Conservation (phyloP, 1,140 invertebrate species). For the Neotoxoptera formosana region DNA sequence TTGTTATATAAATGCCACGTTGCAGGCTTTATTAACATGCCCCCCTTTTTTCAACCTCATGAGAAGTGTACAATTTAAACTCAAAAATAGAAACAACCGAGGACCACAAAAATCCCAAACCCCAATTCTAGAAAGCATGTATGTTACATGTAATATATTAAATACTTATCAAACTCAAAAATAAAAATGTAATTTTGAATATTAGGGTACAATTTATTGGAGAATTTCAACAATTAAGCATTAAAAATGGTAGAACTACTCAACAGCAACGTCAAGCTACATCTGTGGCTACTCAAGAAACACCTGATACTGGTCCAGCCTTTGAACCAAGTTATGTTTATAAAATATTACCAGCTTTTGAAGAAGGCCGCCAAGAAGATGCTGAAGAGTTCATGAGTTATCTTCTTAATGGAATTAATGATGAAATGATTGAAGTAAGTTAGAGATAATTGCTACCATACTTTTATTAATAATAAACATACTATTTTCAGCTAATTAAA, state of each 20-base stretch:
- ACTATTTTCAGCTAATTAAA: constrained; percentile 55
- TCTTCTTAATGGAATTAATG: constrained; percentile 90
- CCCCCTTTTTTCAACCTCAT: constrained; percentile 93
- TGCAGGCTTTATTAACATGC: constrained; percentile 89
- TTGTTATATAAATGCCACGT: constrained; percentile 93
- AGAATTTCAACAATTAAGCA: constrained; percentile 61
- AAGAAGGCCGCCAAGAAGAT: constrained; percentile 90
- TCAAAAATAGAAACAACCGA: constrained; percentile 51
- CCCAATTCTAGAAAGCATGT: constrained; percentile 91
- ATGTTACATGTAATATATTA: constrained; percentile 65
- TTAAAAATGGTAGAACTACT: constrained; percentile 52
- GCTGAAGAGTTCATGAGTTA: constrained; percentile 94
- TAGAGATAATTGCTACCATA: neutral
- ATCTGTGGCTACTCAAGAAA: constrained; percentile 51
- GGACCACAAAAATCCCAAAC: constrained; percentile 71
- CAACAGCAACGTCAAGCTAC: constrained; percentile 59
- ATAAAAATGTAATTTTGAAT: neutral
- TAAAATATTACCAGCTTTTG: constrained; percentile 75
- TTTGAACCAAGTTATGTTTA: constrained; percentile 86
- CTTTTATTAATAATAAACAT: neutral
- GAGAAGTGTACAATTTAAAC: constrained; percentile 72
- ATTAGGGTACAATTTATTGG: constrained; percentile 69
- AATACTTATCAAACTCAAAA: neutral
- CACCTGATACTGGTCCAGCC: constrained; percentile 68
- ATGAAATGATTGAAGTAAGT: constrained; percentile 90